Percentiles rank a stretch among this genome's conserved stretches.
Evolutionary conservation across 2,797 vertebrate genomes (phyloP).

Genomic region (Semotilus atromaculatus): DNA sequence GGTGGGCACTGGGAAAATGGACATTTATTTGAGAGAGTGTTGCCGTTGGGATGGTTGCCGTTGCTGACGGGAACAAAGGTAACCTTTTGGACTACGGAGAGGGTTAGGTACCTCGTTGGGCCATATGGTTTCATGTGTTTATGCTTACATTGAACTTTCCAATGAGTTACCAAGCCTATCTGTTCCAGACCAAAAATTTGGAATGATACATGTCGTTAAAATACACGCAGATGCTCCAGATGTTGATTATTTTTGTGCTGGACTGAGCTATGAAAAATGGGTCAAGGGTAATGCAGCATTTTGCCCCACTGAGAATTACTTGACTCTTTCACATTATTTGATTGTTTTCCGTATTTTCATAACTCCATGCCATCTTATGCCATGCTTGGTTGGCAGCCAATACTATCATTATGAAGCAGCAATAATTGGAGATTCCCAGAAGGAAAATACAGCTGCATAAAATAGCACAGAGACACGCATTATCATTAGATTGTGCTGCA

Average conservation of each 20-base stretch:
- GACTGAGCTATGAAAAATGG: conserved; percentile 36
- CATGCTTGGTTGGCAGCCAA: conserved; percentile 4
- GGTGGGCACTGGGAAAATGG: conserved; percentile 44
- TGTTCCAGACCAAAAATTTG: conserved; percentile 52
- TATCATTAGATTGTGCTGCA: not conserved
- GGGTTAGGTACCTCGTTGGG: conserved; percentile 12
- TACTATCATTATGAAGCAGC: conserved; percentile 7
- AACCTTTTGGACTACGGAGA: conserved; percentile 21
- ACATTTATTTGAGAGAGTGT: conserved; percentile 37
- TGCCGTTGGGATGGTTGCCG: conserved; percentile 30
- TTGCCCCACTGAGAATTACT: conserved; percentile 43
- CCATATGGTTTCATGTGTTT: conserved; percentile 51
- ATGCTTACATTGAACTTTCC: conserved; percentile 51
- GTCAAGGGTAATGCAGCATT: conserved; percentile 44
- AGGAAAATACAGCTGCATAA: conserved; percentile 25
- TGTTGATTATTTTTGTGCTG: conserved; percentile 47
- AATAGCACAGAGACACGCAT: conserved; percentile 4
- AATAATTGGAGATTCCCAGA: conserved; percentile 28
- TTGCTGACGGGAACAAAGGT: conserved; percentile 51
- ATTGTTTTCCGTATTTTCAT: conserved; percentile 30
- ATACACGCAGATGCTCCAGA: conserved; percentile 49
- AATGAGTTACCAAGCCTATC: conserved; percentile 45
- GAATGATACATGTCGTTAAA: conserved; percentile 51
- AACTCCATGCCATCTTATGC: conserved; percentile 14
- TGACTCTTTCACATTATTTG: conserved; percentile 34